These are phyloP conservation scores for Lampris megalopsis DNA, from an alignment of 2,113 vertebrate species.

Conservation along the genomic window DNA sequence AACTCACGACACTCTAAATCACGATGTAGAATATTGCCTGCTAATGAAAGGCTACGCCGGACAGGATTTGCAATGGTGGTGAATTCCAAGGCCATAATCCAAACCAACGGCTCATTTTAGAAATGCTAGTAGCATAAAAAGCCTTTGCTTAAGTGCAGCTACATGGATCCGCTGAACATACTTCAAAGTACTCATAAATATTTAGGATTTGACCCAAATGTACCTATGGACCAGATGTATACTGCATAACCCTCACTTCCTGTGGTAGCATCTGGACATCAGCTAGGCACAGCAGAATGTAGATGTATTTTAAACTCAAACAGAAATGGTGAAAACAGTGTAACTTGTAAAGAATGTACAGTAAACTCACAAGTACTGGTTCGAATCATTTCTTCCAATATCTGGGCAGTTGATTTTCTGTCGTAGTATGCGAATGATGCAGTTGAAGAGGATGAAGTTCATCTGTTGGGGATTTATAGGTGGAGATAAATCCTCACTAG, in stretches of 20 bases:
- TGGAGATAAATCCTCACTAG: not conserved
- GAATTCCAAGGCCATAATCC: not conserved
- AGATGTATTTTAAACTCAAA: not conserved
- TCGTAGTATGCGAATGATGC: constrained; percentile 95
- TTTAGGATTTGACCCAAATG: not conserved
- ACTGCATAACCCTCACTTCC: not conserved
- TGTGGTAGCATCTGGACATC: not conserved
- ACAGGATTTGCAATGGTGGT: not conserved
- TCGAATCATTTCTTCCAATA: constrained; percentile 90
- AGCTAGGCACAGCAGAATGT: constrained; percentile 14
- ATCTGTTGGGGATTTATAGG: constrained; percentile 77
- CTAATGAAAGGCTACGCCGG: not conserved
- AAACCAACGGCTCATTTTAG: constrained; percentile 7
- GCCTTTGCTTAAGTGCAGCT: not conserved
- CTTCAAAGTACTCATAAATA: not conserved
- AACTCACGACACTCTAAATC: constrained; percentile 17
- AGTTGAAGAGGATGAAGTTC: constrained; percentile 94
- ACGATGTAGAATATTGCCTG: constrained; percentile 28
- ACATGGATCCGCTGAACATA: not conserved
- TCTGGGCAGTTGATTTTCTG: constrained; percentile 97
- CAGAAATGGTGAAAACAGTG: not conserved
- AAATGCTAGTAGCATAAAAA: not conserved
- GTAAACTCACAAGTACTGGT: constrained; percentile 92
- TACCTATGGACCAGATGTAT: not conserved
- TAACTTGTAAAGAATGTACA: not conserved